Percentiles rank a stretch among this genome's conserved stretches.
phyloP scores from a whole-genome alignment of 2,113 vertebrate species.

The Himantopus leucocephalus region DNA sequence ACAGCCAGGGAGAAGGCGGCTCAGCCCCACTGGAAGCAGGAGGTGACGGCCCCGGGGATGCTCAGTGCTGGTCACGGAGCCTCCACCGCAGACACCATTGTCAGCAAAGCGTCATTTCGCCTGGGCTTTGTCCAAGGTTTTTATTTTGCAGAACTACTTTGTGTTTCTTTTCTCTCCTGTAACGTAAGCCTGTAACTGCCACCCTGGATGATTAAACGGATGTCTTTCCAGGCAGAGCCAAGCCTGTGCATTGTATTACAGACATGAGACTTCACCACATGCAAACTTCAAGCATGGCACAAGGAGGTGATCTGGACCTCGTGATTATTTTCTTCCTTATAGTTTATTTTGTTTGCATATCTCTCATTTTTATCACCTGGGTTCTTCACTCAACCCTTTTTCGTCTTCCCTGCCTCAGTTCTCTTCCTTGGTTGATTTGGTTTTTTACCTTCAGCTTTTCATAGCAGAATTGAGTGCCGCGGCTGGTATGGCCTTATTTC shows the following conservation, averaged over 20 bases:
- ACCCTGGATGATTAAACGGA: background rate
- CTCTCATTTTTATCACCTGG: background rate
- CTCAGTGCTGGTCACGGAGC: background rate
- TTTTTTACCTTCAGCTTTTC: background rate
- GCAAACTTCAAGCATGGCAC: background rate
- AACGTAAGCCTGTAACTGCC: background rate
- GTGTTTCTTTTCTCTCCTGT: background rate
- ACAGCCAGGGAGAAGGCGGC: background rate
- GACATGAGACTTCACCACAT: background rate
- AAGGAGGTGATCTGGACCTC: background rate
- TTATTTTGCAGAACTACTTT: background rate
- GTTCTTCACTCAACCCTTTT: background rate
- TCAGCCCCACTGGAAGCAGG: background rate
- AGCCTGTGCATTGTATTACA: background rate
- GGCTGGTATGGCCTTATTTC: background rate
- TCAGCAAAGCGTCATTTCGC: background rate
- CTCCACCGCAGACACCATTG: rapidly evolving
- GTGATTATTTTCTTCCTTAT: background rate
- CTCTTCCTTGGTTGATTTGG: background rate
- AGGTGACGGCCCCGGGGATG: background rate
- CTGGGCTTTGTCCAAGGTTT: background rate
- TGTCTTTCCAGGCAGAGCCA: background rate
- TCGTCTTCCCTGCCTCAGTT: background rate
- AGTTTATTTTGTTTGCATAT: background rate
- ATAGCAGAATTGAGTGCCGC: background rate